phyloP scores from a whole-genome alignment of 2,113 vertebrate species.

The Cyanoderma ruficeps region DNA sequence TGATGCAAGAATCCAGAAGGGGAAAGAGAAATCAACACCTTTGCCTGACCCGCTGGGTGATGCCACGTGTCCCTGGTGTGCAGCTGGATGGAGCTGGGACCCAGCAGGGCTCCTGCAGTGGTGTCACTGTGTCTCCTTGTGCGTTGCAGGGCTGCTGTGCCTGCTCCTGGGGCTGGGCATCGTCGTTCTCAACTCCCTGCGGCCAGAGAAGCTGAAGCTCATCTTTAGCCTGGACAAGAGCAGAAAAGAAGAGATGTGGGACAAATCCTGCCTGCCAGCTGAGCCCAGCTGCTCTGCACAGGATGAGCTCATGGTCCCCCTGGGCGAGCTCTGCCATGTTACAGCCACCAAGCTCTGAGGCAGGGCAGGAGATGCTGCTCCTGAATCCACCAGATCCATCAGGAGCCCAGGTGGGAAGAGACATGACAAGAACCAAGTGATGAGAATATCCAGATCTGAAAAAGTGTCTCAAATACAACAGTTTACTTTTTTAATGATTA shows the following conservation, averaged over 20 bases:
- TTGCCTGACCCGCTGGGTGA: neutral
- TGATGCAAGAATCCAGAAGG: neutral
- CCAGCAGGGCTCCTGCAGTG: neutral
- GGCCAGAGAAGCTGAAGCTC: constrained; percentile 81
- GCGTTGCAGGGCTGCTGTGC: constrained; percentile 79
- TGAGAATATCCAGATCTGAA: neutral
- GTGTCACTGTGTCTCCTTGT: neutral
- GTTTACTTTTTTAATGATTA: neutral
- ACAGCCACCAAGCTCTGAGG: neutral
- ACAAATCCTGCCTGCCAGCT: neutral
- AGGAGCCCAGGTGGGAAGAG: neutral
- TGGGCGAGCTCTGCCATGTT: neutral
- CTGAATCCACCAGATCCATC: neutral
- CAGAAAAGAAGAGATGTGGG: neutral
- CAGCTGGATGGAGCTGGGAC: neutral
- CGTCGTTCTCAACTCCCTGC: constrained; percentile 66
- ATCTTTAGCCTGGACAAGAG: constrained; percentile 77
- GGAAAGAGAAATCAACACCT: neutral
- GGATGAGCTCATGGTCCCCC: neutral
- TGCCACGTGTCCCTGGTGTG: fast-evolving
- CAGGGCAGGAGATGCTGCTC: neutral
- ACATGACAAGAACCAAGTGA: fast-evolving
- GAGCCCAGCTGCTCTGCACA: neutral
- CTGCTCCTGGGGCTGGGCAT: constrained; percentile 77
- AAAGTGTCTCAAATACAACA: neutral